Base-by-base conservation (phyloP, 2,797 vertebrate genomes). In the Sternotherus odoratus region DNA sequence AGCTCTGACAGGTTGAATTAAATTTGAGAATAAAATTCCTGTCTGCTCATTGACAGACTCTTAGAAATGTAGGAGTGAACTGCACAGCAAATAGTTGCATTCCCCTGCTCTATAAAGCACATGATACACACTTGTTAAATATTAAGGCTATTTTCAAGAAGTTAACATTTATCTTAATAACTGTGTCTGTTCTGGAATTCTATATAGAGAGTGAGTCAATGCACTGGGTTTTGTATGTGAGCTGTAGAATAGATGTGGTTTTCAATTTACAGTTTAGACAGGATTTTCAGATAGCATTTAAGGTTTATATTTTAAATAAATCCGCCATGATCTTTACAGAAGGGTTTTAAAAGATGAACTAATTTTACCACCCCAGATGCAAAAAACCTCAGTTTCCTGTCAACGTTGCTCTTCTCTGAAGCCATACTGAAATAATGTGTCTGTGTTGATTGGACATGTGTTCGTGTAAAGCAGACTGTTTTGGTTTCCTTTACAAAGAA, bases 331-430 rank as follows among this genome's bases (percentile, higher is more conserved):
- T 93, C 93, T 89, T 48, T 11, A 21, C n/a, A 24, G 46, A 24
- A 53, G 87, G 13, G 12, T 90, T 90, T 90, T 83, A 81, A n/a
- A 86, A 60, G 36, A 23, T 24, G 33, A 46, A 19, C 63, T 93
- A 66, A 90, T 91, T 85, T 75, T 91, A 72, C n/a, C 4, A 0
- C 84, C 86, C 7, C 0, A 6, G 2, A 94, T 94, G 95, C 94
- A 96, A 98, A 98, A 95, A 93, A 85, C 94, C 91, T 57, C 90
- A 84, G 89, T 94, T 96, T 97, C 97, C 95, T 97, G 96, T 91
- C 82, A 79, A 57, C 21, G 36, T 83, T 92, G 91, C 43, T 87
- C 92, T 97, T 96, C 97, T 96, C 93, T 89, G 97, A 95, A 94
- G 91, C 88, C 53, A 69, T 8, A 17, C 84, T 85, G 85, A 91